Percentiles rank a stretch among this genome's conserved stretches.
These are phyloP conservation scores for Hippocampus comes DNA, from an alignment of 2,113 vertebrate species.

Conservation along the genomic window DNA sequence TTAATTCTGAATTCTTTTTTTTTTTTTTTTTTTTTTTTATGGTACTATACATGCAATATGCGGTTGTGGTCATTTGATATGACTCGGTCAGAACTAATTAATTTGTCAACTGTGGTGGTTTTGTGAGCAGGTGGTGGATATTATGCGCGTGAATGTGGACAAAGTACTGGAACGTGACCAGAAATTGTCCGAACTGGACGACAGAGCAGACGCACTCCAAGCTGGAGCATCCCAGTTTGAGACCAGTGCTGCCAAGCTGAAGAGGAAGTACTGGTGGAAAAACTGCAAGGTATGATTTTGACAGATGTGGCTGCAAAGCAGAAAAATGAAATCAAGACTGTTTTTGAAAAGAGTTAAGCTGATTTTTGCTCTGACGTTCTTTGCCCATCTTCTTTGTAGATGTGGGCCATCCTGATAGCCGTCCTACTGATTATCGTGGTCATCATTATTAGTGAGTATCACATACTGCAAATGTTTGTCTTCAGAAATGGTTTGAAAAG, in stretches of 20 bases:
- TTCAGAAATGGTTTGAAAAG: too few relatives aligned
- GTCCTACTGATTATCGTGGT: conserved; percentile 83
- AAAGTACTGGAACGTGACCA: conserved; percentile 92
- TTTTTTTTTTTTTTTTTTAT: background rate
- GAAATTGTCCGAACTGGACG: conserved; percentile 86
- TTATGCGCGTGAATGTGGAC: conserved; percentile 96
- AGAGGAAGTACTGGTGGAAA: conserved; percentile 89
- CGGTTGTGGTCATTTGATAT: background rate
- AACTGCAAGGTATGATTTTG: conserved; percentile 78
- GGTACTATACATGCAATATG: background rate
- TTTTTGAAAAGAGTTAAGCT: background rate
- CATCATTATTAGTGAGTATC: conserved; percentile 89
- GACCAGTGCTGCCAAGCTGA: conserved; percentile 89
- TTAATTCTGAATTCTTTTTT: background rate
- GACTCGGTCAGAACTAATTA: background rate
- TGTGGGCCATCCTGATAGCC: conserved; percentile 93
- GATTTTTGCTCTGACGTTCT: background rate
- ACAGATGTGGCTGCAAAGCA: background rate
- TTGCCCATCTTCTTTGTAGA: conserved; percentile 68
- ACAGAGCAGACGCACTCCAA: conserved; percentile 91
- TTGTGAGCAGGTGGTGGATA: conserved; percentile 85
- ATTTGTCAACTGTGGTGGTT: background rate
- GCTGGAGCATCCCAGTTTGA: conserved; percentile 95
- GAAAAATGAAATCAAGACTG: background rate
- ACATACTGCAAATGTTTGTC: too few relatives aligned